phyloP scores from a whole-genome alignment of 2,797 vertebrate species.

The Mormyrus hasselquistii region DNA sequence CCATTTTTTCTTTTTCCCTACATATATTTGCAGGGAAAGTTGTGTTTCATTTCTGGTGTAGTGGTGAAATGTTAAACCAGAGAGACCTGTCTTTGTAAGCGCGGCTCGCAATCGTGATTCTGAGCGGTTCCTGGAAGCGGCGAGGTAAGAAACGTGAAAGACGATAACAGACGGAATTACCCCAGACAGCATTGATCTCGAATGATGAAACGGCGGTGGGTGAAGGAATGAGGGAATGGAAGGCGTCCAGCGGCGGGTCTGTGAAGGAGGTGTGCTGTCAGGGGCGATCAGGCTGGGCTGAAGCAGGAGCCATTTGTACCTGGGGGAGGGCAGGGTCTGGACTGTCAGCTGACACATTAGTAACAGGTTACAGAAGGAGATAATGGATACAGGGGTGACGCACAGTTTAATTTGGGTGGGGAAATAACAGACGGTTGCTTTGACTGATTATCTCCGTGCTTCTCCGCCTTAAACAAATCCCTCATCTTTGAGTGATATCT shows the following conservation, averaged over 20 bases:
- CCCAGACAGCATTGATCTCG: constrained; percentile 6
- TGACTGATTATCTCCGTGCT: too few species aligned
- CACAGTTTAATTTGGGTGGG: background rate
- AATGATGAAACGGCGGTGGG: constrained; percentile 6
- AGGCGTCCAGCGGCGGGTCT: background rate
- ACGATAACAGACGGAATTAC: background rate
- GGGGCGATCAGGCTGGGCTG: background rate
- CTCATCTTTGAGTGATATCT: background rate
- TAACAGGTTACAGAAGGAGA: background rate
- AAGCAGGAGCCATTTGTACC: background rate
- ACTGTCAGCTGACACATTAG: background rate
- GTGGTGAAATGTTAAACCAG: background rate
- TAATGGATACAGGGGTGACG: background rate
- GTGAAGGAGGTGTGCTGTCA: background rate
- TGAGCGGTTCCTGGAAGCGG: background rate
- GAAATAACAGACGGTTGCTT: background rate
- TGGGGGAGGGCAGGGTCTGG: background rate
- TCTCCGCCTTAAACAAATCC: background rate
- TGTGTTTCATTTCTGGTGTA: background rate
- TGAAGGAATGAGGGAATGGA: background rate
- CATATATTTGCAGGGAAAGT: background rate
- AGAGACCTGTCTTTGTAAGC: background rate
- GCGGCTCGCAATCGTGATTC: background rate
- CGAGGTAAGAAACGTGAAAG: background rate
- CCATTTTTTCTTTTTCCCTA: background rate